Evolutionary conservation across 2,797 vertebrate genomes (phyloP), one percentile per base, ranked within the genome.

Genomic region (Zonotrichia albicollis): DNA sequence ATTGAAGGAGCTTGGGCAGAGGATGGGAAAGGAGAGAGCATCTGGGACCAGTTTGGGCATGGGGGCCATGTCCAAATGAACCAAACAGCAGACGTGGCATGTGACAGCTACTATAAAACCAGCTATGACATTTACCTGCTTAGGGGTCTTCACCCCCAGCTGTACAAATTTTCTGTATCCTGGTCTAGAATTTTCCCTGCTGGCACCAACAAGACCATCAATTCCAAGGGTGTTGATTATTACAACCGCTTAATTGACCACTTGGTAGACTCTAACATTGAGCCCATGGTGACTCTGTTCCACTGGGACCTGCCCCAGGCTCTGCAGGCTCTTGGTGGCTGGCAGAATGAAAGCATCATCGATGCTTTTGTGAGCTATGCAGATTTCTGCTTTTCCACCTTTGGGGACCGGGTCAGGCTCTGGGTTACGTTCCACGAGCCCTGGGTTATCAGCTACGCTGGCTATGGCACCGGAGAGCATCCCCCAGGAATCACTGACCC

Each of bases 361-460:
- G 98, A 98, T 45, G 97, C 97, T 76, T 99, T 99, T 95, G 97
- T 97, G 91, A 98, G 98, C 57, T 99, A 99, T 5, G 98, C 98
- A 8, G 98, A 98, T 87, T 99, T 98, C 94, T 99, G 99, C 97
- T 99, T 99, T 96, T 97, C 97, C 58, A 98, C 95, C 13, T 99
- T 99, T 84, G 99, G 99, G 85, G 98, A 99, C 91, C 98, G 98
- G 8, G 98, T 99, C 74, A 99, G 99, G 96, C 97, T 97, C 36
- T 99, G 99, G 99, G 97, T 99, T 96, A 99, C 99, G 12, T 99
- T 99, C 94, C 98, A 99, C 4, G 99, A 99, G 95, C 99, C 99
- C 3, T 99, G 99, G 99, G 98, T 98, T 58, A 98, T 99, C 89
- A 99, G 99, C 96, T 98, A 99, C 0, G 98, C 98, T 19, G 99